A percentile compares a stretch with the other conserved stretches of the same genome.
phyloP scores from a whole-genome alignment of 2,797 vertebrate species.

The Siniperca undulata region DNA sequence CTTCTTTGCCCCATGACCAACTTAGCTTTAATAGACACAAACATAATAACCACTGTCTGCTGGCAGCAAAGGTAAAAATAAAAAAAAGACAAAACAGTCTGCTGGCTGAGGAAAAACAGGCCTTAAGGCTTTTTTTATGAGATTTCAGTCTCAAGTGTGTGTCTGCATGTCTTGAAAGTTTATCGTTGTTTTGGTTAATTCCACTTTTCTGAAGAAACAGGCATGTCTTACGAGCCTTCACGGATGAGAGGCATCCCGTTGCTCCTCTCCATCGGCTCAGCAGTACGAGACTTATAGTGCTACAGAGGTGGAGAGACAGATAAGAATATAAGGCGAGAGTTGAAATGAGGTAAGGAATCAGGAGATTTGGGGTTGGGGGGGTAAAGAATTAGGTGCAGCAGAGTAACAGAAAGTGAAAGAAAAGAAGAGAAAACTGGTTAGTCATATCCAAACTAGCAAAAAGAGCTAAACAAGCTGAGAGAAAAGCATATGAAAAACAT shows the following conservation, averaged over 20 bases:
- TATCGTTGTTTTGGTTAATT: constrained; percentile 5
- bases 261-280: constrained; percentile 12
- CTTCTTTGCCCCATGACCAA: neutral
- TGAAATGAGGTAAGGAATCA: constrained; percentile 16
- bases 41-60: neutral
- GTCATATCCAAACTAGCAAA: constrained; percentile 39
- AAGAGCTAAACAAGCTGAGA: constrained; percentile 2
- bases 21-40: neutral
- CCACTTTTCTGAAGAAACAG: constrained; percentile 34
- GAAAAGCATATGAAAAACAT: neutral
- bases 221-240: constrained; percentile 6
- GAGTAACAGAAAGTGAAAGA: constrained; percentile 7
- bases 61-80: neutral
- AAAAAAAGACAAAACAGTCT: neutral
- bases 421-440: constrained; percentile 36
- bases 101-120: neutral
- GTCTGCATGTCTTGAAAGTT: neutral
- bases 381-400: constrained; percentile 6
- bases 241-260: constrained; percentile 62
- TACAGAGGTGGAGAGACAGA: constrained; percentile 56
- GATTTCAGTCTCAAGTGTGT: constrained; percentile 1
- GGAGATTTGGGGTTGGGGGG: neutral
- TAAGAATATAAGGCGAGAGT: neutral
- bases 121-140: constrained; percentile 14
- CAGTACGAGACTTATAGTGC: constrained; percentile 45